Base-by-base conservation (phyloP, 2,888 invertebrate species). In the Eupeodes luniger region DNA sequence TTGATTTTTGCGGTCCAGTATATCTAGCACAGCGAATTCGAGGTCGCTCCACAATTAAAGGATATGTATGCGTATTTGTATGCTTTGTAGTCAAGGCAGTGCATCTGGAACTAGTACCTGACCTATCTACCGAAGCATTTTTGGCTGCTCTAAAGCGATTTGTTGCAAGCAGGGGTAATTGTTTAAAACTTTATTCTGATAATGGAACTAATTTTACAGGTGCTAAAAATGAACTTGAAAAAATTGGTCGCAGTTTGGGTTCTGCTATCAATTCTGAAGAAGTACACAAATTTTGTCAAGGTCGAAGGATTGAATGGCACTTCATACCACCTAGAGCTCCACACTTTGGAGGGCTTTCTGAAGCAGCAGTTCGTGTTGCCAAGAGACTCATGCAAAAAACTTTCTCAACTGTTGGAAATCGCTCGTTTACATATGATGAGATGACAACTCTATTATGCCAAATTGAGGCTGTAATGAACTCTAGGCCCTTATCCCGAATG, bases 1-100 rank as follows among this genome's bases (percentile, higher is more conserved):
- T 76, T n/a, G 76, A 76, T 12, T 76, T 66, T 12, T 55, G n/a
- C 4, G 55, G 62, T 34, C 76, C 76, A 66, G 27, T 66, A 27
- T 51, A 49, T 62, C 14, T 36, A 40, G 53, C 19, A 49, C 34
- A 27, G 12, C 57, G 57, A 12, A 57, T 12, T 27, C 57, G 36
- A 61, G n/a, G 59, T 61, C 59, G 59, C 12, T 10, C 62, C 40
- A 16, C 62, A 44, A 62, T 62, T 16, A 64, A 76, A n/a, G 62
- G 44, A 40, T 76, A 62, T 61, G 36, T 62, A 11, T 57, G 74
- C 62, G 51, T 61, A 61, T 49, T 72, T 44, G 72, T 72, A 34
- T 59, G 74, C 6, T 49, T 74, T 34, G 61, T 34, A n/a, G 11
- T 49, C 61, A n/a, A 49, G 61, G 61, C 51, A 55, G 36, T 61